Percentiles rank a stretch among this genome's conserved stretches.
phyloP scores from a whole-genome alignment of 2,113 vertebrate genomes.

The Eulemur macaco region DNA sequence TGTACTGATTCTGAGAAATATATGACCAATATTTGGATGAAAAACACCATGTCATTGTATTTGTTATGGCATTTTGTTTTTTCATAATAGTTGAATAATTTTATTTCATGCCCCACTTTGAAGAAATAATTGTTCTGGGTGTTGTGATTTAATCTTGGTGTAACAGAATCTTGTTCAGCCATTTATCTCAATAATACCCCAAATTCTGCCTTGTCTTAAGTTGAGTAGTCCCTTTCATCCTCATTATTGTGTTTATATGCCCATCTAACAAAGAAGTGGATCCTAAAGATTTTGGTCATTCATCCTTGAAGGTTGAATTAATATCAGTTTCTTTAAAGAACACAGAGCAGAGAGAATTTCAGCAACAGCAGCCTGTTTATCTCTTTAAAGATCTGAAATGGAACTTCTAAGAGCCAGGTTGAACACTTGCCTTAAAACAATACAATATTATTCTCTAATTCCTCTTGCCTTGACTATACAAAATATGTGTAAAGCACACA shows the following conservation, averaged over 20 bases:
- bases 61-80: slow-evolving; percentile 53
- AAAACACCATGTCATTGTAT: not conserved
- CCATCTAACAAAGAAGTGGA: slow-evolving; percentile 68
- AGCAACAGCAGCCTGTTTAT: not conserved
- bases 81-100: slow-evolving; percentile 61
- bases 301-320: slow-evolving; percentile 78
- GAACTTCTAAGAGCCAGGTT: slow-evolving; percentile 11
- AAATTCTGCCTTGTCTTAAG: slow-evolving; percentile 70
- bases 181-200: slow-evolving; percentile 70
- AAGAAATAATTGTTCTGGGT: slow-evolving; percentile 57
- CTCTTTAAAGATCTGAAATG: not conserved
- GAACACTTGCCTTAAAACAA: not conserved
- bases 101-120: slow-evolving; percentile 49
- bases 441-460: not conserved
- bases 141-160: slow-evolving; percentile 64
- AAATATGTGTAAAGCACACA: not conserved
- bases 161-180: slow-evolving; percentile 64
- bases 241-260: slow-evolving; percentile 73
- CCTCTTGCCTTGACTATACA: not conserved
- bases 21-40: not conserved
- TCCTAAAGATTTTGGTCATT: slow-evolving; percentile 78
- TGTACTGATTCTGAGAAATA: not conserved
- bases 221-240: slow-evolving; percentile 72
- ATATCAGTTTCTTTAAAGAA: slow-evolving; percentile 65
- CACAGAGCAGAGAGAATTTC: slow-evolving; percentile 46